Base-by-base conservation (phyloP, 2,797 vertebrate species). In the Sardinella longiceps region DNA sequence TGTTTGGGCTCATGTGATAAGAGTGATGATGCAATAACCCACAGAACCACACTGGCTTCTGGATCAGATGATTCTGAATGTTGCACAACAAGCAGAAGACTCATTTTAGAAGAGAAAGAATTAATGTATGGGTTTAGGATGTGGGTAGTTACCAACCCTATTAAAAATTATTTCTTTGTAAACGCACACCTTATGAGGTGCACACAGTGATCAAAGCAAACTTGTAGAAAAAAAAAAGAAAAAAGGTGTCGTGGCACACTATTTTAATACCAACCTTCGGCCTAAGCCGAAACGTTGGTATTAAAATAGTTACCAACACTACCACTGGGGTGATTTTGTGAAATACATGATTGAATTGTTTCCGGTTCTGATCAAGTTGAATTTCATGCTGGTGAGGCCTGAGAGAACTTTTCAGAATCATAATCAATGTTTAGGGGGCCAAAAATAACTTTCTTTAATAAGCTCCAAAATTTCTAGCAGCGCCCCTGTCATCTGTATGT, bases 1-100 rank as follows among this genome's bases (percentile, higher is more conserved):
- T 74, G 66, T 74, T 74, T 74, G 30, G 30, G 14, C 3, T 39
- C 66, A 66, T 66, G 66, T 74, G 66, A 74, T 37, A 30, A 74
- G 66, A 74, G 30, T 37, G 66, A 74, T 74, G 30, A 37, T 37
- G 30, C 20, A 30, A 74, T 74, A 74, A 74, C 66, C 66, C 5
- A 23, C 30, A 74, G 66, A 63, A 63, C 23, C 23, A 58, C n/a
- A 12, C 5, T n/a, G 56, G 33, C 63, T 33, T 14, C 63, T 28
- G 30, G 63, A 66, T 74, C 30, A 74, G 66, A 37, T 74, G 37
- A 74, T 37, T 15, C 30, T 37, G 30, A 74, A 37, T 37, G 66
- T 37, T 74, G 66, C 63, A 14, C 58, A n/a, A 28, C n/a, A 2
- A 7, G 11, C 50, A 30, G 25, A 66, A 12, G 33, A 33, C 11